These are phyloP conservation scores for Pongo abelii DNA, from an alignment of 2,113 vertebrate species.

Conservation along the genomic window DNA sequence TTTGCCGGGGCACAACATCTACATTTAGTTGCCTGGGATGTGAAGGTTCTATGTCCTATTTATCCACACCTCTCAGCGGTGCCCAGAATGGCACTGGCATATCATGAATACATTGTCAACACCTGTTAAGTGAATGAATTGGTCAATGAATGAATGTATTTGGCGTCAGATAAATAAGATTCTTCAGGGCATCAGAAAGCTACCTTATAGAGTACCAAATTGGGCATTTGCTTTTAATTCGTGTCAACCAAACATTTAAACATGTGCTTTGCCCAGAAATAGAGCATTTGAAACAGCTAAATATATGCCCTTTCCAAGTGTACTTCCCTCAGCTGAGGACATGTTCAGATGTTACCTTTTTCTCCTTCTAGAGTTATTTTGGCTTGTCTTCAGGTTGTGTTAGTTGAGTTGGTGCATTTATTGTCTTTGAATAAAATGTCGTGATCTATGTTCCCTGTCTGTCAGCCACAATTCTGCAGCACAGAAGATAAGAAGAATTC, in stretches of 20 bases:
- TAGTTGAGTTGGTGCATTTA: neutral
- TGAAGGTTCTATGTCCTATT: fast-evolving
- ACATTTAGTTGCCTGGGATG: fast-evolving
- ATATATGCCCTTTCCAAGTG: neutral
- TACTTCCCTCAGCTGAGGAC: fast-evolving
- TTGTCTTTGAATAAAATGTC: neutral
- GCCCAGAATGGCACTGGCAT: fast-evolving
- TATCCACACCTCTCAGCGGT: neutral
- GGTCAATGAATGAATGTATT: fast-evolving
- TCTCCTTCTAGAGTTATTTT: neutral
- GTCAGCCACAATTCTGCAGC: neutral
- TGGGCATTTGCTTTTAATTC: neutral
- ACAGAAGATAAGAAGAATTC: neutral
- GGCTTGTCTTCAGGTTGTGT: neutral
- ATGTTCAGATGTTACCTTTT: neutral
- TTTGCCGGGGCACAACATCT: too few relatives aligned
- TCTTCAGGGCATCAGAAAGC: neutral
- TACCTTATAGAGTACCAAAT: neutral
- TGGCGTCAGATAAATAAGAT: fast-evolving
- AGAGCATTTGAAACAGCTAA: neutral
- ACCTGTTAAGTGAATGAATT: neutral
- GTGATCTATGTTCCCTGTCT: neutral
- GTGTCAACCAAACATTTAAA: neutral
- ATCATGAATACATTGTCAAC: too few relatives aligned
- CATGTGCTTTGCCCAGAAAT: neutral